These are phyloP conservation scores for Hanleya hanleyi DNA, from an alignment of 2,888 invertebrate genomes.

Conservation along the genomic window DNA sequence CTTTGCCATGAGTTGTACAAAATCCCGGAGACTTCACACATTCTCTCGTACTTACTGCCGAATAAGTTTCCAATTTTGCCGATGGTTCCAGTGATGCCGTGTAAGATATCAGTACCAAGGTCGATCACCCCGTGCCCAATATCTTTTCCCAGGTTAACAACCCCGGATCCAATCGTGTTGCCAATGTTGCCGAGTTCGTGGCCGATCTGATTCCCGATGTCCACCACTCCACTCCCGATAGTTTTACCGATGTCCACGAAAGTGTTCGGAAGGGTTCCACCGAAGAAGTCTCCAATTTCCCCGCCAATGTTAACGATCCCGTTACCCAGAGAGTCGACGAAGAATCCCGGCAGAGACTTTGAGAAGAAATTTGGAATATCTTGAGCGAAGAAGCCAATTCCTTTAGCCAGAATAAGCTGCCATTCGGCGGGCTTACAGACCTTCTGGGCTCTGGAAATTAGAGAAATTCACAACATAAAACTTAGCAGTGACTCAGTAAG, in stretches of 20 bases:
- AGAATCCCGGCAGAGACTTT: not conserved
- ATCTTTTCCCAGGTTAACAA: too few species aligned
- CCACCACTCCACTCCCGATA: conserved; percentile 4
- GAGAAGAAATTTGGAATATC: conserved; percentile 20
- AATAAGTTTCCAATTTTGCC: conserved; percentile 3
- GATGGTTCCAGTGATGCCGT: not conserved
- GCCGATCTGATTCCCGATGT: conserved; percentile 15
- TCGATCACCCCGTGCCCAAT: not conserved
- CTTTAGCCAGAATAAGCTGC: conserved; percentile 16
- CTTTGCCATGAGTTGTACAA: too few species aligned
- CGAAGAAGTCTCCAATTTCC: conserved; percentile 14
- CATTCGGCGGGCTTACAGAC: conserved; percentile 17
- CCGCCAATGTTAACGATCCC: conserved; percentile 11
- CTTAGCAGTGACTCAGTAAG: too few species aligned
- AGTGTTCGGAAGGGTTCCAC: not conserved
- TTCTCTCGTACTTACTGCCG: conserved; percentile 7
- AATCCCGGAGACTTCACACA: not conserved
- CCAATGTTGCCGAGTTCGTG: conserved; percentile 4
- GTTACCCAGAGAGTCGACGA: conserved; percentile 12
- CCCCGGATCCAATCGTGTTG: conserved; percentile 14
- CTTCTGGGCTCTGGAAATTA: conserved; percentile 11
- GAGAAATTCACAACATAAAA: too few species aligned
- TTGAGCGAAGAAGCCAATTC: conserved; percentile 10
- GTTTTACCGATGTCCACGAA: conserved; percentile 8
- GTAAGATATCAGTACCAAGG: not conserved